phyloP scores from a whole-genome alignment of 2,113 vertebrate genomes.

The Neotragus moschatus region DNA sequence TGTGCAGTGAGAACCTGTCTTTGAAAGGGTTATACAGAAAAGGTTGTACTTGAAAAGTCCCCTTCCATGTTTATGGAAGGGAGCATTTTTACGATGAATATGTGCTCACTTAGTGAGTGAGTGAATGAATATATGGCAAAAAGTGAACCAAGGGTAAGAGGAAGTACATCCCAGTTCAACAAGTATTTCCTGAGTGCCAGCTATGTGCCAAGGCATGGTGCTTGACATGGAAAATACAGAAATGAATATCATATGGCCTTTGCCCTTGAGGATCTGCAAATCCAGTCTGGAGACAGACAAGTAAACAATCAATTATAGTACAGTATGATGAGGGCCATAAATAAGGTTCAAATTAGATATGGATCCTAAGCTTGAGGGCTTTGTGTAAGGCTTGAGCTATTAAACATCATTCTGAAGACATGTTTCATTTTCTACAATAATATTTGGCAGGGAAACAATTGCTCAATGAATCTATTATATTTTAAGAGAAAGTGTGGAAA shows the following conservation, averaged over 20 bases:
- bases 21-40: slow-evolving; percentile 20
- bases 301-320: neutral
- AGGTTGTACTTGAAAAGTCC: neutral
- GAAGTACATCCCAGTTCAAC: neutral
- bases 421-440: slow-evolving; percentile 31
- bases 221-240: neutral
- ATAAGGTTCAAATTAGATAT: slow-evolving; percentile 32
- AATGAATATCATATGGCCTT: neutral
- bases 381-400: slow-evolving; percentile 4
- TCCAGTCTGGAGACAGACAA: slow-evolving; percentile 24
- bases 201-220: neutral
- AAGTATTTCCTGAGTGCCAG: neutral
- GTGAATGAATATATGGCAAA: neutral
- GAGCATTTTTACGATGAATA: neutral
- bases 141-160: neutral
- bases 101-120: neutral
- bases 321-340: neutral
- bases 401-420: slow-evolving; percentile 37
- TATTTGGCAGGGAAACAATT: slow-evolving; percentile 24
- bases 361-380: slow-evolving; percentile 8
- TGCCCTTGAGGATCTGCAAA: slow-evolving; percentile 10
- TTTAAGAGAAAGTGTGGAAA: slow-evolving; percentile 51
- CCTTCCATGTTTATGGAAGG: slow-evolving; percentile 12
- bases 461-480: neutral
- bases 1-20: neutral